Base-by-base conservation (phyloP, 2,888 invertebrate species). In the Drosophila algonquin region DNA sequence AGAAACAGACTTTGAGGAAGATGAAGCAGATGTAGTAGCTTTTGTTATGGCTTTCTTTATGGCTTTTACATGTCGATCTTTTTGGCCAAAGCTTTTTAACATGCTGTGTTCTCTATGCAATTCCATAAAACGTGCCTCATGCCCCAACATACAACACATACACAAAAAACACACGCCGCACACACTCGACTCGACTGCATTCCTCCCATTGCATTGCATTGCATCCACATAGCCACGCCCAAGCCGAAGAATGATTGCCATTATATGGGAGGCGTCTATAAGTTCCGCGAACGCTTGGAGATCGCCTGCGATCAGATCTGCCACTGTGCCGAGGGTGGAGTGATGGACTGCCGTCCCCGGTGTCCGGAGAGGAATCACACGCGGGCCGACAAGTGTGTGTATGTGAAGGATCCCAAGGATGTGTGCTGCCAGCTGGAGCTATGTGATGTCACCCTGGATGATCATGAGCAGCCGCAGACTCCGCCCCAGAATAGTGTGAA, bases 271-370 rank as follows among this genome's bases (percentile, higher is more conserved):
- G 94, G 94, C 69, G 95, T 96, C 0, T 95, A 96, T 81, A 93
- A 94, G 54, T 93, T 95, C 52, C 96, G 97, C 5, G 94, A 95
- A 77, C 94, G 93, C 18, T 95, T 97, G 92, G 94, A 96, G 88
- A 95, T 97, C 73, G 97, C 95, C n/a, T 98, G 98, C 87, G 94
- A 95, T 59, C 94, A 95, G 87, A 94, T 95, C 45, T 98, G 98
- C 89, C 93, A 94, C 48, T 98, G 98, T 87, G 95, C 95, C 75
- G 94, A 94, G 9, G 95, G 94, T 58, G 97, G 96, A 32, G 92
- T 94, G 70, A 94, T 96, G 73, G 94, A 94, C n/a, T 97, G 97
- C 84, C 94, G 94, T 68, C 95, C 96, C 7, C 94, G 96, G 80
- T 96, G 96, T 85, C 93, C 94, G 7, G 93, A 93, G 6, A 91